Percentiles rank a stretch among this genome's conserved stretches.
phyloP scores from a whole-genome alignment of 1,140 invertebrate species.

The Charaxes varanes region DNA sequence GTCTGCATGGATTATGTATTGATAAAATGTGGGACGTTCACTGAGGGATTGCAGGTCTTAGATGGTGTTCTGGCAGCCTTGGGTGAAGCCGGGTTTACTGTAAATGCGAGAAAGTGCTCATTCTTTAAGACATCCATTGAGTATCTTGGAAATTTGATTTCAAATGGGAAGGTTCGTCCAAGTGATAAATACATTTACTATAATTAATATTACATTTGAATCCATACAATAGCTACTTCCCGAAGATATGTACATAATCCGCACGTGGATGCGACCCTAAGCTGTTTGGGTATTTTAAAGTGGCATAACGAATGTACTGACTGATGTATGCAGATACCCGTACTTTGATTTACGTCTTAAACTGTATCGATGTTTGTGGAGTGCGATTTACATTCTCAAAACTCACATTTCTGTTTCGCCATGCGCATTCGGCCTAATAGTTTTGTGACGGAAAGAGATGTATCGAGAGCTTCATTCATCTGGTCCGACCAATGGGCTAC shows the following conservation, averaged over 20 bases:
- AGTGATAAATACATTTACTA: too few species aligned
- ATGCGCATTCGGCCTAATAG: too few species aligned
- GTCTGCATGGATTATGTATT: constrained; percentile 26
- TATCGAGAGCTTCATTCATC: too few species aligned
- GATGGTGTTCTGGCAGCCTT: constrained; percentile 24
- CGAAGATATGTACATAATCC: too few species aligned
- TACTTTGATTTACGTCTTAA: constrained; percentile 17
- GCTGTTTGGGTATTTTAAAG: constrained; percentile 15
- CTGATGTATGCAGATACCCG: constrained; percentile 9
- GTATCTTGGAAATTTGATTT: constrained; percentile 31
- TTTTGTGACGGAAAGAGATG: too few species aligned
- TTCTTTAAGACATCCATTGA: constrained; percentile 32
- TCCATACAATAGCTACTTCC: too few species aligned
- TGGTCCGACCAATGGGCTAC: too few species aligned
- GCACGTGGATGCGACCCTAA: too few species aligned
- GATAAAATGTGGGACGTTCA: constrained; percentile 10
- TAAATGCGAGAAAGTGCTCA: constrained; percentile 27
- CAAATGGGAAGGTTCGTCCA: constrained; percentile 23
- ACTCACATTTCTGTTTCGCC: too few species aligned
- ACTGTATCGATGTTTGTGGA: too few species aligned
- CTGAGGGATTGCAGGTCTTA: constrained; percentile 11
- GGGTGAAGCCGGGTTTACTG: constrained; percentile 25
- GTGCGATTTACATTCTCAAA: too few species aligned
- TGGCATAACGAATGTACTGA: constrained; percentile 11
- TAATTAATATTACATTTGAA: too few species aligned